phyloP scores from a whole-genome alignment of 2,888 invertebrate genomes.

The Hirtodrosophila cameraria region DNA sequence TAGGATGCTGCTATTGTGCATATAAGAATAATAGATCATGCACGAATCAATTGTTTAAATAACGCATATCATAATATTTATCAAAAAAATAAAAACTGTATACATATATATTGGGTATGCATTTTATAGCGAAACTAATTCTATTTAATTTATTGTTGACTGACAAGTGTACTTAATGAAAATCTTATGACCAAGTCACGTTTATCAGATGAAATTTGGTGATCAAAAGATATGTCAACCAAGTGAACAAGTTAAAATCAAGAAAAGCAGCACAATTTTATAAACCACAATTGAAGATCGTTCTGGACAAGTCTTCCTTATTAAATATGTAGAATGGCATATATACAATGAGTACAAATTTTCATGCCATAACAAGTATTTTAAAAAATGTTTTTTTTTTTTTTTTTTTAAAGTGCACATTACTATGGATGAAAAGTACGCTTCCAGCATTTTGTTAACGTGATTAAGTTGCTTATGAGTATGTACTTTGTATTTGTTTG shows the following conservation, averaged over 20 bases:
- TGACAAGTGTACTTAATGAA: slow-evolving; percentile 10
- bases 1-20: slow-evolving; percentile 20
- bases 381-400: slow-evolving; percentile 17
- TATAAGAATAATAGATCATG: not conserved
- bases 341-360: slow-evolving; percentile 70
- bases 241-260: slow-evolving; percentile 38
- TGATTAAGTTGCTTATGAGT: slow-evolving; percentile 51
- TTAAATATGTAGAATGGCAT: slow-evolving; percentile 71
- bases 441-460: slow-evolving; percentile 40
- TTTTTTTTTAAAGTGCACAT: slow-evolving; percentile 42
- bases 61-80: not conserved
- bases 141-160: slow-evolving; percentile 14
- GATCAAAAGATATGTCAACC: slow-evolving; percentile 9
- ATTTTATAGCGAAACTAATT: not conserved
- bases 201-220: not conserved
- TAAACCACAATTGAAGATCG: slow-evolving; percentile 35
- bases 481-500: slow-evolving; percentile 42
- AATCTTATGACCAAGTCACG: slow-evolving; percentile 3
- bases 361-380: slow-evolving; percentile 56
- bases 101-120: slow-evolving; percentile 1
- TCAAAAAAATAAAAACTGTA: not conserved
- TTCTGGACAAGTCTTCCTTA: slow-evolving; percentile 39
- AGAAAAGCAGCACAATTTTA: slow-evolving; percentile 14
- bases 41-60: not conserved
- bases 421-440: slow-evolving; percentile 53